These are phyloP conservation scores for Dicentrarchus labrax DNA, from an alignment of 2,113 vertebrate genomes.

Conservation along the genomic window DNA sequence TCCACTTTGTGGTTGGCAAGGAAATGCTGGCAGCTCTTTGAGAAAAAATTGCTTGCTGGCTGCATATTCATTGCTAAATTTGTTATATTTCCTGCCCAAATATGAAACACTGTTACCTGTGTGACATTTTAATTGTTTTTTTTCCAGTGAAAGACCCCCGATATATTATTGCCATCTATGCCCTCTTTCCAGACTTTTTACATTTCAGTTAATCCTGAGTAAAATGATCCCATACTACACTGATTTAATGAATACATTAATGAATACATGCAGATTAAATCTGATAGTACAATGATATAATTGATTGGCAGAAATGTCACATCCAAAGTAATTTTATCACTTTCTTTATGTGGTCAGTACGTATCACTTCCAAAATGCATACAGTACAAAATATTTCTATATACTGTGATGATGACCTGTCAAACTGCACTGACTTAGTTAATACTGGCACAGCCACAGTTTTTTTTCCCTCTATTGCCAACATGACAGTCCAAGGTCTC, in stretches of 20 bases:
- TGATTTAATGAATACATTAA: slow-evolving; percentile 22
- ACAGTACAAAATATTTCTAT: background rate
- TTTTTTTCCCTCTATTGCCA: background rate
- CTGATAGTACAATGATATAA: slow-evolving; percentile 19
- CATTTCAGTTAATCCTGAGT: slow-evolving; percentile 32
- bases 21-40: slow-evolving; percentile 38
- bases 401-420: slow-evolving; percentile 16
- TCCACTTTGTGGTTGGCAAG: slow-evolving; percentile 29
- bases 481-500: slow-evolving; percentile 58
- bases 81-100: slow-evolving; percentile 2
- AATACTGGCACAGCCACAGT: background rate
- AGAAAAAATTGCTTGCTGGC: slow-evolving; percentile 9
- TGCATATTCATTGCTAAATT: slow-evolving; percentile 22
- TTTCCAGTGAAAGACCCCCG: background rate
- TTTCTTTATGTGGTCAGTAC: background rate
- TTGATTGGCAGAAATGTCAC: slow-evolving; percentile 36
- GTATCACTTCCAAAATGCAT: background rate
- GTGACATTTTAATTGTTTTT: background rate
- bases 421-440: slow-evolving; percentile 13
- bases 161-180: background rate
- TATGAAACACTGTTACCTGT: no score
- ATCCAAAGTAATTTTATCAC: slow-evolving; percentile 41
- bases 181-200: slow-evolving; percentile 1
- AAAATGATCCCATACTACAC: slow-evolving; percentile 1
- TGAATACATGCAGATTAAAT: slow-evolving; percentile 42